These are phyloP conservation scores for Hippocampus guttulatus DNA, from an alignment of 2,113 vertebrate species.

Conservation along the genomic window DNA sequence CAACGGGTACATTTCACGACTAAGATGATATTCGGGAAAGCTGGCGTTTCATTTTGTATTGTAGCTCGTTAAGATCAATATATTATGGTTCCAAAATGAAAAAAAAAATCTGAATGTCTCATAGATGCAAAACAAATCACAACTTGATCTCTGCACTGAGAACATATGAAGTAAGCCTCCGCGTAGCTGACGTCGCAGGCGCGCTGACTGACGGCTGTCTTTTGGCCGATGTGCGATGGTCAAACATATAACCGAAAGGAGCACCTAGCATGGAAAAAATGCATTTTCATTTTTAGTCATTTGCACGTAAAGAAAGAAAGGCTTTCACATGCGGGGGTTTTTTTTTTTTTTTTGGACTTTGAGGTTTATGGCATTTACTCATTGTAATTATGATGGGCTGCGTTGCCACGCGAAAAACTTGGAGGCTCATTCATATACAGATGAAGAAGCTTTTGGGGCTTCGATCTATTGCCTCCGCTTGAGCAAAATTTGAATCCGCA, in stretches of 20 bases:
- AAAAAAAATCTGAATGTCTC: not conserved
- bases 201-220: conserved; percentile 62
- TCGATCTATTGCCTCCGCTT: no score
- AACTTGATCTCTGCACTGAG: conserved; percentile 22
- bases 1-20: not conserved
- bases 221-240: conserved; percentile 32
- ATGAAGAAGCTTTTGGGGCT: not conserved
- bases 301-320: conserved; percentile 48
- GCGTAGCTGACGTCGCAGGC: conserved; percentile 41
- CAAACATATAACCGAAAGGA: conserved; percentile 3
- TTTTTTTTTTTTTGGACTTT: not conserved
- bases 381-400: not conserved
- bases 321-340: conserved; percentile 30
- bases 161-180: conserved; percentile 52
- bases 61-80: not conserved
- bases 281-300: conserved; percentile 7
- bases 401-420: not conserved
- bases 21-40: not conserved
- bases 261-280: conserved; percentile 21
- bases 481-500: not conserved
- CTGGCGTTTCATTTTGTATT: not conserved
- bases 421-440: not conserved
- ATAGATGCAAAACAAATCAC: not conserved
- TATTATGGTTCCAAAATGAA: not conserved
- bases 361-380: not conserved